Evolutionary conservation across 2,113 vertebrate species (phyloP).

Genomic region (Alethe diademata): DNA sequence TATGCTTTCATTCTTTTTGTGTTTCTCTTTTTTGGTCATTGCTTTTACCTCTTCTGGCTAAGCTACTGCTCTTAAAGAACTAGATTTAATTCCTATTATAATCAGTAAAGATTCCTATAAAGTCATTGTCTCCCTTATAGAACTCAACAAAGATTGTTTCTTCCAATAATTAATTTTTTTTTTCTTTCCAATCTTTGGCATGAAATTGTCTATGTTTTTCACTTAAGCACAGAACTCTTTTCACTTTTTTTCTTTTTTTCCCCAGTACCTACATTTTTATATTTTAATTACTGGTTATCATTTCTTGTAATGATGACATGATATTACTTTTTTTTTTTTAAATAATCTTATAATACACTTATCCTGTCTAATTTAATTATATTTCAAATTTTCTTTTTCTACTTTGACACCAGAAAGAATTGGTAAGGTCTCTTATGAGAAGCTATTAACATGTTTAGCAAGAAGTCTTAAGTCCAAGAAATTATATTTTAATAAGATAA

Average conservation of each 20-base stretch:
- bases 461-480: background rate
- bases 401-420: background rate
- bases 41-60: background rate
- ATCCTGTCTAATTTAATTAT: background rate
- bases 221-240: background rate
- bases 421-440: background rate
- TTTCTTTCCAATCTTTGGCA: background rate
- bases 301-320: background rate
- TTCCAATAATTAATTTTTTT: background rate
- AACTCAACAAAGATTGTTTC: background rate
- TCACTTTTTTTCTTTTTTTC: background rate
- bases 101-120: background rate
- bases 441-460: background rate
- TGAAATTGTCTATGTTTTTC: background rate
- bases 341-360: background rate
- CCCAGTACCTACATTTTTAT: background rate
- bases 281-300: background rate
- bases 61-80: background rate
- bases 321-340: background rate
- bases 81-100: background rate
- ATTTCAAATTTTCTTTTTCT: background rate
- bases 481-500: background rate
- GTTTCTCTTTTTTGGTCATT: background rate
- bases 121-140: background rate
- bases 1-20: background rate